Evolutionary conservation across 2,113 vertebrate genomes (phyloP).

Genomic region (Lepidothrix coronata): DNA sequence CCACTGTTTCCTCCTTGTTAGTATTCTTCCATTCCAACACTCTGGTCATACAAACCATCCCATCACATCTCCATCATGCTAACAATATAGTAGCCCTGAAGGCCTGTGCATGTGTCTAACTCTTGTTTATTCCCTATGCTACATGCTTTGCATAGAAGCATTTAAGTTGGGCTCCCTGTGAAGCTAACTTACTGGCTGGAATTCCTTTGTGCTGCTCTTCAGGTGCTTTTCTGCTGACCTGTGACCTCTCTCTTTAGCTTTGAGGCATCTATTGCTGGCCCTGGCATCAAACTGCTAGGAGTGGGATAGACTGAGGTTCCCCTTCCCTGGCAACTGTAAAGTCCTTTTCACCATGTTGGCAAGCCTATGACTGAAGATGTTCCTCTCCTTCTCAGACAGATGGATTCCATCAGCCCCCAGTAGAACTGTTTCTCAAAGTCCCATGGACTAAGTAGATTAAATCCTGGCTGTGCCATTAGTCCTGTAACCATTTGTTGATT

Average conservation of each 20-base stretch:
- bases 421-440: background rate
- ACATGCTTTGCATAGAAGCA: background rate
- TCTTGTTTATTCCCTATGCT: background rate
- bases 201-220: background rate
- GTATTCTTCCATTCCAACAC: background rate
- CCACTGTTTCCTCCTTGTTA: background rate
- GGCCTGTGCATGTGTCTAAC: background rate
- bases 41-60: background rate
- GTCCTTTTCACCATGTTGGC: background rate
- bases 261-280: background rate
- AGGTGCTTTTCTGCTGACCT: background rate
- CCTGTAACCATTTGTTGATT: background rate
- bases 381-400: background rate
- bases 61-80: accelerated
- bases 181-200: background rate
- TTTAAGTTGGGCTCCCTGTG: background rate
- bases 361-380: background rate
- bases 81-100: background rate
- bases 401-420: background rate
- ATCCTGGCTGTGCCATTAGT: background rate
- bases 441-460: background rate
- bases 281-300: background rate
- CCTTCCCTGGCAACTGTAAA: background rate
- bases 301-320: background rate
- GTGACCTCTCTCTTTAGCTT: background rate